Percentiles rank a stretch among this genome's conserved stretches.
These are phyloP conservation scores for Todiramphus saurophagus DNA, from an alignment of 2,113 vertebrate species.

Conservation along the genomic window DNA sequence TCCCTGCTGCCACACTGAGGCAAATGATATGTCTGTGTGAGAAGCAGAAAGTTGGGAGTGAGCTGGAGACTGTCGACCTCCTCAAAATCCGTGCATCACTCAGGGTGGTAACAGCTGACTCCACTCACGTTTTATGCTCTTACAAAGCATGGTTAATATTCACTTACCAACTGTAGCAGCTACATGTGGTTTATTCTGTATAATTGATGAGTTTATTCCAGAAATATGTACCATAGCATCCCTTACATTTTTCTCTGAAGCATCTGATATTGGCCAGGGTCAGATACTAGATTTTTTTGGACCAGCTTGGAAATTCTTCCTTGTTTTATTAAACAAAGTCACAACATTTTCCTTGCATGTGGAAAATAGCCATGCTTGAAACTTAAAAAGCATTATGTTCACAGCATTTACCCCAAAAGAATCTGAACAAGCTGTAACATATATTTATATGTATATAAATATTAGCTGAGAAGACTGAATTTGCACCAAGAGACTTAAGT, in stretches of 20 bases:
- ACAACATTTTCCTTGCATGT: slow-evolving; percentile 1
- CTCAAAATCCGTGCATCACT: background rate
- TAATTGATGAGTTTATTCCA: slow-evolving; percentile 23
- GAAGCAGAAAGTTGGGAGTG: background rate
- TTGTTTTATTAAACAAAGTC: slow-evolving; percentile 40
- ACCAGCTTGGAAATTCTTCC: slow-evolving; percentile 16
- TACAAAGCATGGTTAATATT: background rate
- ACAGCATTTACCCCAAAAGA: background rate
- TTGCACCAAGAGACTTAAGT: background rate
- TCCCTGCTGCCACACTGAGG: background rate
- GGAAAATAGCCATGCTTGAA: background rate
- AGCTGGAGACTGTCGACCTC: background rate
- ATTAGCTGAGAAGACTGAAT: background rate
- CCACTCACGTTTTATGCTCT: background rate
- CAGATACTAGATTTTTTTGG: background rate
- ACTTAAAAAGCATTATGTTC: background rate
- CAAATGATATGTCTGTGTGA: background rate
- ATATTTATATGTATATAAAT: background rate
- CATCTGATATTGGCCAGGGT: slow-evolving; percentile 40
- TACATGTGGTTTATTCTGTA: background rate
- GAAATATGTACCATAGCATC: background rate
- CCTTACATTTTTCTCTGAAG: slow-evolving; percentile 54
- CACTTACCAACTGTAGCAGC: background rate
- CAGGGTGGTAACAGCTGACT: background rate
- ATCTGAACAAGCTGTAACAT: background rate